These are phyloP conservation scores for Okapia johnstoni DNA, from an alignment of 2,113 vertebrate species.

Conservation along the genomic window DNA sequence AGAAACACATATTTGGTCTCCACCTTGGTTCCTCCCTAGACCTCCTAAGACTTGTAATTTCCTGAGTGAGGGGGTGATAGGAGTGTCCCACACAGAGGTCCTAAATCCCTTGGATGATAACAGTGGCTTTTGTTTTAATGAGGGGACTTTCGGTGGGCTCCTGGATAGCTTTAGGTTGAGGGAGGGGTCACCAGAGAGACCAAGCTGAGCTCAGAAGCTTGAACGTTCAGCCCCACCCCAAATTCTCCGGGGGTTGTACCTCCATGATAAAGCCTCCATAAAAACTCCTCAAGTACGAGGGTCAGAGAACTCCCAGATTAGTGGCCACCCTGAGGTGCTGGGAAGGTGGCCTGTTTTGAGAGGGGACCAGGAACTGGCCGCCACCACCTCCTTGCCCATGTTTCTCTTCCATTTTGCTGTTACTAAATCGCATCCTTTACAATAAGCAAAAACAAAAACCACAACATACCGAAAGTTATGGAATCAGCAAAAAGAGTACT, in stretches of 20 bases:
- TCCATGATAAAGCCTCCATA: neutral
- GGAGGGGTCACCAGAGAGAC: neutral
- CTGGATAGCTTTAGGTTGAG: neutral
- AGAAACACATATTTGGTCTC: neutral
- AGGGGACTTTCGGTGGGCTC: neutral
- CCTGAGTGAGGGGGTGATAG: neutral
- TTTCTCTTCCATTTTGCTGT: neutral
- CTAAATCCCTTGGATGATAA: neutral
- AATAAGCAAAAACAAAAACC: neutral
- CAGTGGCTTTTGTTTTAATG: neutral
- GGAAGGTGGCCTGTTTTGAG: neutral
- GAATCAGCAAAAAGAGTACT: neutral
- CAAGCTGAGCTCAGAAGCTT: neutral
- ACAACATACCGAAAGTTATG: neutral
- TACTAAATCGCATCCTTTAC: neutral
- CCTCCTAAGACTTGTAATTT: neutral
- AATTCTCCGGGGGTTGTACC: neutral
- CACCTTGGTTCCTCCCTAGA: neutral
- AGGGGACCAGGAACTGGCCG: neutral
- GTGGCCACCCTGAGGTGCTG: neutral
- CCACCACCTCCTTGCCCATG: neutral
- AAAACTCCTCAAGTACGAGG: neutral
- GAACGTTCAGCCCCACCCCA: neutral
- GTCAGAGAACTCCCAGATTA: neutral
- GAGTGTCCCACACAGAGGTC: neutral